Percentiles rank a stretch among this genome's conserved stretches.
phyloP scores from a whole-genome alignment of 2,888 invertebrate genomes.

The Plagodis dolabraria region DNA sequence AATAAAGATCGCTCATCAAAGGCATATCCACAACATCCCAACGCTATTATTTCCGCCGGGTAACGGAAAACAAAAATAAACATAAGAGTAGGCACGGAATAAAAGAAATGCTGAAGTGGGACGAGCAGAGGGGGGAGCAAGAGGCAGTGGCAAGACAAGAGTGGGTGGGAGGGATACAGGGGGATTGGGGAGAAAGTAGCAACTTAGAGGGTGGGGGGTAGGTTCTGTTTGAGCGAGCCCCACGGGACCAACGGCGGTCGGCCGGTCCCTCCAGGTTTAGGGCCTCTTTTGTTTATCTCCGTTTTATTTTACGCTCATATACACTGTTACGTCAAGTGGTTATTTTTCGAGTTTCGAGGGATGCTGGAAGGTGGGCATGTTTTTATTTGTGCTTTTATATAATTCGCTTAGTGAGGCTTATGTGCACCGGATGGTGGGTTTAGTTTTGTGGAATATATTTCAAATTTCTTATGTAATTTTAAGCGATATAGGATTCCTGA shows the following conservation, averaged over 20 bases:
- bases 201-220: constrained; percentile 36
- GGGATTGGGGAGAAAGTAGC: constrained; percentile 26
- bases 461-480: no score
- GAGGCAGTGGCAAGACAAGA: constrained; percentile 51
- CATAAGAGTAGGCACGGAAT: constrained; percentile 79
- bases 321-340: constrained; percentile 41
- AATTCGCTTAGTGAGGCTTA: constrained; percentile 22
- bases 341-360: constrained; percentile 37
- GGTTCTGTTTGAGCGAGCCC: constrained; percentile 48
- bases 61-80: constrained; percentile 84
- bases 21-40: constrained; percentile 58
- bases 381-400: constrained; percentile 26
- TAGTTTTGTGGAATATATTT: neutral
- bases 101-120: constrained; percentile 81
- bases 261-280: constrained; percentile 56
- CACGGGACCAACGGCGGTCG: constrained; percentile 54
- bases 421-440: neutral
- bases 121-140: constrained; percentile 65
- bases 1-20: constrained; percentile 32
- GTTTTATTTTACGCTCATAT: constrained; percentile 66
- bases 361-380: constrained; percentile 29
- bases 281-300: constrained; percentile 72
- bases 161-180: constrained; percentile 39
- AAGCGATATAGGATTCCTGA: no score
- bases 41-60: constrained; percentile 77